phyloP scores from a whole-genome alignment of 2,888 invertebrate genomes.

The Eudemis profundana region DNA sequence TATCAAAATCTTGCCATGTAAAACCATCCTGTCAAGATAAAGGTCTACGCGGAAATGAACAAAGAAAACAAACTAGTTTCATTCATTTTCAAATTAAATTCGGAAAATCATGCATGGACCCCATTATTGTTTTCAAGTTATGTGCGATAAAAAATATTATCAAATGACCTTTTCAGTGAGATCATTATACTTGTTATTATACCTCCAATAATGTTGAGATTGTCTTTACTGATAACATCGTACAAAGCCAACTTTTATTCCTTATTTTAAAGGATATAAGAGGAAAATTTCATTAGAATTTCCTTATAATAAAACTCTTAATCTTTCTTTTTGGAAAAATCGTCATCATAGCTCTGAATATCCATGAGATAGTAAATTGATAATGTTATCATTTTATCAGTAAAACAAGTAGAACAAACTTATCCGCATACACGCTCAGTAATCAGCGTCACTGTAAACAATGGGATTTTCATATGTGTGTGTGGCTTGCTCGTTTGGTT shows the following conservation, averaged over 20 bases:
- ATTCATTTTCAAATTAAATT: background rate
- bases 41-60: constrained; percentile 1
- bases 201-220: constrained; percentile 1
- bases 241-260: background rate
- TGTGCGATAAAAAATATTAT: background rate
- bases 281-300: background rate
- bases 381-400: constrained; percentile 82
- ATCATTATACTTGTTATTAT: background rate
- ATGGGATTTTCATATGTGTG: constrained; percentile 76
- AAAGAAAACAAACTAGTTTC: constrained; percentile 27
- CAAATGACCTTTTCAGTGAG: background rate
- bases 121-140: background rate
- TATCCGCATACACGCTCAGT: constrained; percentile 66
- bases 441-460: constrained; percentile 78
- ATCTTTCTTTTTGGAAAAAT: background rate
- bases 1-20: constrained; percentile 13
- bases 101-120: background rate
- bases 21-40: background rate
- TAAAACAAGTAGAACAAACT: constrained; percentile 74
- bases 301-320: background rate
- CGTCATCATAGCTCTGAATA: constrained; percentile 35
- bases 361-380: constrained; percentile 63
- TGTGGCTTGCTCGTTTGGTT: constrained; percentile 83
- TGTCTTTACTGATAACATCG: constrained; percentile 20
- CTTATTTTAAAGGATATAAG: background rate